Base-by-base conservation (phyloP, 2,113 vertebrate species). In the Scytalopus superciliaris region DNA sequence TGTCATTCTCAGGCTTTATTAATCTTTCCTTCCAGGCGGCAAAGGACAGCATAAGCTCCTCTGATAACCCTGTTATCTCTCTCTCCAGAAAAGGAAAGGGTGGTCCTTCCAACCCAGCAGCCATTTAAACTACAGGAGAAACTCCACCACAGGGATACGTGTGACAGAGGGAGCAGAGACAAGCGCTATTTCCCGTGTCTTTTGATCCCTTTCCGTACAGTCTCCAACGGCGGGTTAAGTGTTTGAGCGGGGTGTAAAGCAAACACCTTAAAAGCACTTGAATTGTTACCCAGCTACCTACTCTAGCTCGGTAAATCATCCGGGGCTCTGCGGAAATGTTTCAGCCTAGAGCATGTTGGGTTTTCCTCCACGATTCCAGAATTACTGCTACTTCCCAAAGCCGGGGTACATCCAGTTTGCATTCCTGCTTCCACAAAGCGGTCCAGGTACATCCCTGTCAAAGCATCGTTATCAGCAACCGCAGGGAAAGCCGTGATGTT, bases 51-150 rank as follows among this genome's bases (percentile, higher is more conserved):
- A 0, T 68, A 88, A 89, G 69, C 78, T 90, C 64, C 57, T 64
- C 84, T 52, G 96, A 96, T 96, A 97, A 93, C 68, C 70, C 59
- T 19, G 59, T 94, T 97, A 97, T 97, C 97, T 89, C 85, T 28
- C 45, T 44, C 57, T 39, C 83, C 95, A 97, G 94, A 81, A 84
- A 93, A 93, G 93, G 96, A 87, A 96, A 90, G 94, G 96, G 95
- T 80, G 86, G 70, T 76, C 72, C 89, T 82, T 78, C 85, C 87
- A 79, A 28, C 59, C 35, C 35, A 77, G 84, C 4, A 10, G 64
- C 28, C 90, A 86, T 84, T 93, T 87, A 62, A 93, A 85, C 63
- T 17, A 69, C 70, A 40, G 12, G 11, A 67, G 67, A 56, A 50
- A 14, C 33, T 57, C 23, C 2, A 2, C 33, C 3, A 15, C 84